Conservation (phyloP, 2,113 vertebrate genomes). For the Lasiurus cinereus region DNA sequence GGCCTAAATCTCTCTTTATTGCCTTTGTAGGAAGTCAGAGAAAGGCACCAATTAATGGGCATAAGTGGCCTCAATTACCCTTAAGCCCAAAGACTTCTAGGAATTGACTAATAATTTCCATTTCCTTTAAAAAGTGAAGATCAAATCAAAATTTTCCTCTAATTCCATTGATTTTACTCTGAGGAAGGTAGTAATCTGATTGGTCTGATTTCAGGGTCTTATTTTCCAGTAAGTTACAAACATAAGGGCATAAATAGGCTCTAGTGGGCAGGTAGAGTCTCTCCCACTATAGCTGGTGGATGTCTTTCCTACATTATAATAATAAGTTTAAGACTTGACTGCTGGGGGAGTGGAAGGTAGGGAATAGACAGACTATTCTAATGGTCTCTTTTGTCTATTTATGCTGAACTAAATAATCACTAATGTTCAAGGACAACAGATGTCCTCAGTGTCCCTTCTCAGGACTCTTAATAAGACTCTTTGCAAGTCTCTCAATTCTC, state of each 20-base stretch:
- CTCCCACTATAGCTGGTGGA: not conserved
- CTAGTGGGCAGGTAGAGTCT: not conserved
- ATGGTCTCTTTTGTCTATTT: not conserved
- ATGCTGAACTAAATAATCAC: not conserved
- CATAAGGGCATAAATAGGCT: not conserved
- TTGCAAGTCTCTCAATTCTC: not conserved
- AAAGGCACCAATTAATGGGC: not conserved
- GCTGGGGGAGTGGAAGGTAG: not conserved
- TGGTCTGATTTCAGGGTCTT: not conserved
- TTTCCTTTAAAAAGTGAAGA: conserved; percentile 1
- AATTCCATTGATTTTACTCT: not conserved
- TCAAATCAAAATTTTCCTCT: not conserved
- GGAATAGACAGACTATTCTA: not conserved
- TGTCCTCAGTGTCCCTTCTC: not conserved
- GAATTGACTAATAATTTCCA: not conserved
- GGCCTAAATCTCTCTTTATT: not conserved
- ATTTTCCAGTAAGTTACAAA: not conserved
- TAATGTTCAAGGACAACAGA: not conserved
- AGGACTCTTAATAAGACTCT: not conserved
- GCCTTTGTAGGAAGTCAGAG: not conserved
- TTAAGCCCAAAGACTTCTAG: not conserved
- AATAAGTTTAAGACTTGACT: not conserved
- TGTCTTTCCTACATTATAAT: not conserved
- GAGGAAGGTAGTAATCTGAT: not conserved
- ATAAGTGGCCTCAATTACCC: not conserved